phyloP scores from a whole-genome alignment of 2,888 invertebrate genomes.

The Pristionchus maxplancki region DNA sequence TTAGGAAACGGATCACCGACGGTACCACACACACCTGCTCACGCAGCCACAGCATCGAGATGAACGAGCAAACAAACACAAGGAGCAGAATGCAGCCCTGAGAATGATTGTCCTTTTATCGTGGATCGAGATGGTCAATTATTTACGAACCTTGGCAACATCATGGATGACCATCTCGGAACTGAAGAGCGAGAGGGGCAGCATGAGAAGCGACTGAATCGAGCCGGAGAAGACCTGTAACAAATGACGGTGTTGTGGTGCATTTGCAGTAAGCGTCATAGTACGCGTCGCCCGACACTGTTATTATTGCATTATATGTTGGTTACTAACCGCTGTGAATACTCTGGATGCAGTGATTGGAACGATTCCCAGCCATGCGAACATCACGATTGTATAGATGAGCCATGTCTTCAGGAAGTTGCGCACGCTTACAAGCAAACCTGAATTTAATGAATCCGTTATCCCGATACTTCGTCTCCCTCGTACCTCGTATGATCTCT shows the following conservation, averaged over 20 bases:
- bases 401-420: constrained; percentile 96
- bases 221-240: constrained; percentile 70
- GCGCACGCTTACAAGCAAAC: constrained; percentile 81
- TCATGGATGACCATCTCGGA: constrained; percentile 81
- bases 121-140: background rate
- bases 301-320: no score
- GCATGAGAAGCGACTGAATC: constrained; percentile 59
- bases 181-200: constrained; percentile 66
- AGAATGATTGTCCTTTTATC: background rate
- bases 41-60: constrained; percentile 95
- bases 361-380: constrained; percentile 97
- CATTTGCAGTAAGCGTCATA: background rate
- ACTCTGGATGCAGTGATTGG: constrained; percentile 91
- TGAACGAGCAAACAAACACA: constrained; percentile 88
- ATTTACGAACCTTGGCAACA: constrained; percentile 68
- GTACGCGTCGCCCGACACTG: no score
- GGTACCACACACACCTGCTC: constrained; percentile 90
- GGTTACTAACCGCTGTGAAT: constrained; percentile 50
- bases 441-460: no score
- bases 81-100: constrained; percentile 94
- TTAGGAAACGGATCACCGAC: background rate
- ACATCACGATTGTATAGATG: constrained; percentile 95
- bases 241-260: constrained; percentile 83
- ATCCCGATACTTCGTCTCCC: no score
- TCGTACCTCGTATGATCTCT: constrained; percentile 89